These are phyloP conservation scores for Saccostrea echinata DNA, from an alignment of 1,140 invertebrate genomes.

Conservation along the genomic window DNA sequence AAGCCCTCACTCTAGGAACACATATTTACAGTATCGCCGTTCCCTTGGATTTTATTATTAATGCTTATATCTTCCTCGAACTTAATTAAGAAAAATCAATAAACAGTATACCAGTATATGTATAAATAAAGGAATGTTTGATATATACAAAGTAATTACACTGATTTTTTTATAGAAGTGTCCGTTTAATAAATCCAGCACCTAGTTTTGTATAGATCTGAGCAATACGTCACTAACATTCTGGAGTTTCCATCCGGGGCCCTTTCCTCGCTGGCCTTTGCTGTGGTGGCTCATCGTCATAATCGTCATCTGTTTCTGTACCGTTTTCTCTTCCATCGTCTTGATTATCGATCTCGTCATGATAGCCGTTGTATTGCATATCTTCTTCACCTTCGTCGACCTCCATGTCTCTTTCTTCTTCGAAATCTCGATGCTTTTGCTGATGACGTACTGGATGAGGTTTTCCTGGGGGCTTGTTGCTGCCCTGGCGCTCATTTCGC, in stretches of 20 bases:
- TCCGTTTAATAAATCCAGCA: too few species aligned
- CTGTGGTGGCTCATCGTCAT: neutral
- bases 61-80: too few species aligned
- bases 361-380: slow-evolving; percentile 10
- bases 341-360: neutral
- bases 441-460: neutral
- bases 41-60: too few species aligned
- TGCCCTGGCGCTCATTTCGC: neutral
- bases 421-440: slow-evolving; percentile 1
- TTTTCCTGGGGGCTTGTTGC: slow-evolving; percentile 12
- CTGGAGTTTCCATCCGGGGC: slow-evolving; percentile 41
- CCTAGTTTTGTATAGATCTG: too few species aligned
- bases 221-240: slow-evolving; percentile 18
- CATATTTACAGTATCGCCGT: too few species aligned
- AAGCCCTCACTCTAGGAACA: too few species aligned
- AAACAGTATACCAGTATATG: too few species aligned
- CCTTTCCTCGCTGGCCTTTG: slow-evolving; percentile 18
- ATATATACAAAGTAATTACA: too few species aligned
- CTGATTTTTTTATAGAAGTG: too few species aligned
- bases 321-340: neutral
- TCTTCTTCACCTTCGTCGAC: slow-evolving; percentile 13
- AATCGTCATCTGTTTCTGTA: slow-evolving; percentile 2
- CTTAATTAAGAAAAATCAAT: too few species aligned
- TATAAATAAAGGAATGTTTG: too few species aligned
- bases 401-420: slow-evolving; percentile 41